These are phyloP conservation scores for Aphaenogaster ashmeadi DNA, from an alignment of 1,140 invertebrate genomes.

Conservation along the genomic window DNA sequence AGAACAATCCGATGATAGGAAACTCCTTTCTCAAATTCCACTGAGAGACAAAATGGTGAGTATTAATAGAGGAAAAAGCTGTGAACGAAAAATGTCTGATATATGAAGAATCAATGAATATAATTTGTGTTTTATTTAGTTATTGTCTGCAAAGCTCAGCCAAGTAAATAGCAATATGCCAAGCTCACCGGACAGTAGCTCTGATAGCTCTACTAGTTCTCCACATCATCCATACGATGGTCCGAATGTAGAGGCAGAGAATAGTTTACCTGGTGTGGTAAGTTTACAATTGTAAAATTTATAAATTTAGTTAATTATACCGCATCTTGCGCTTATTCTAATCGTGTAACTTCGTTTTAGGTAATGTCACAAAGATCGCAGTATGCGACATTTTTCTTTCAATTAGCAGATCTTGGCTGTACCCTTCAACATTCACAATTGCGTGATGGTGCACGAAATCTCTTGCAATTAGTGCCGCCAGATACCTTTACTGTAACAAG, in stretches of 20 bases:
- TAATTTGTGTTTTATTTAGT: constrained; percentile 84
- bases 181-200: constrained; percentile 95
- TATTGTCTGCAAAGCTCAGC: constrained; percentile 95
- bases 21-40: constrained; percentile 95
- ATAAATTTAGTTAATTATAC: constrained; percentile 10
- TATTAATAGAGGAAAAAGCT: constrained; percentile 56
- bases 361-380: constrained; percentile 93
- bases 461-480: constrained; percentile 96
- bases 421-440: constrained; percentile 92
- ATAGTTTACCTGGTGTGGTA: constrained; percentile 96
- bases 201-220: constrained; percentile 96
- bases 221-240: constrained; percentile 93
- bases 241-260: constrained; percentile 94
- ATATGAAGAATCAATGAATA: neutral
- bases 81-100: neutral
- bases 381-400: constrained; percentile 96
- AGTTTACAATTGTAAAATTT: constrained; percentile 82
- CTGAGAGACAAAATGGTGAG: constrained; percentile 96
- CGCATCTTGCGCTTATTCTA: constrained; percentile 10
- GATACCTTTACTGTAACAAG: constrained; percentile 92
- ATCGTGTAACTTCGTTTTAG: constrained; percentile 85
- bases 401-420: constrained; percentile 96
- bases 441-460: constrained; percentile 94
- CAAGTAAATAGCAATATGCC: constrained; percentile 94
- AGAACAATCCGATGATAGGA: constrained; percentile 95